phyloP scores from a whole-genome alignment of 2,797 vertebrate species.

The Liparis tanakae region DNA sequence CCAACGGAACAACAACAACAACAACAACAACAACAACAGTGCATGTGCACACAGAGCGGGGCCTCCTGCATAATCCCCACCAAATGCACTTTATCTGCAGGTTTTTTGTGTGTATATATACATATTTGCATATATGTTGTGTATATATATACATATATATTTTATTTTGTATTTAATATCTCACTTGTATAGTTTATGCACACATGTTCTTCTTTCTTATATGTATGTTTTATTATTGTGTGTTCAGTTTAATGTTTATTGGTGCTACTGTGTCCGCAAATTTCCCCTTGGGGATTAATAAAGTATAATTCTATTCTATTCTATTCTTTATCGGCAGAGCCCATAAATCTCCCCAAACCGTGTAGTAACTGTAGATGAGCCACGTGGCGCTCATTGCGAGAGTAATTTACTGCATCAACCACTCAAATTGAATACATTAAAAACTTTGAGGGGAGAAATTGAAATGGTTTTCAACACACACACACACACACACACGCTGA shows the following conservation, averaged over 20 bases:
- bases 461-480: constrained; percentile 30
- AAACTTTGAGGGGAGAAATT: constrained; percentile 33
- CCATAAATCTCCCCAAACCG: constrained; percentile 66
- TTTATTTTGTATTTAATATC: too few relatives aligned
- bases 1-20: constrained; percentile 41
- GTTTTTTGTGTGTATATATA: too few relatives aligned
- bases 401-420: constrained; percentile 53
- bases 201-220: too few relatives aligned
- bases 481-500: not conserved
- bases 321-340: constrained; percentile 41
- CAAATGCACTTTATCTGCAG: constrained; percentile 23
- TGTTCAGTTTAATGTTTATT: too few relatives aligned
- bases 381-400: constrained; percentile 22
- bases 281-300: too few relatives aligned
- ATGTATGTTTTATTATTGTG: too few relatives aligned
- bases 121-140: too few relatives aligned
- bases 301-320: too few relatives aligned
- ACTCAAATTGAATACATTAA: constrained; percentile 3
- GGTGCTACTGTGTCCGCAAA: too few relatives aligned
- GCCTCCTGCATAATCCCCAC: constrained; percentile 45
- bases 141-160: too few relatives aligned
- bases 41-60: constrained; percentile 35
- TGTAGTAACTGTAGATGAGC: constrained; percentile 63
- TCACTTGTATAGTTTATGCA: too few relatives aligned
- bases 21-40: constrained; percentile 45